Percentiles rank a stretch among this genome's conserved stretches.
Evolutionary conservation across 2,113 vertebrate species (phyloP).

Genomic region (Eupsittula cactorum): DNA sequence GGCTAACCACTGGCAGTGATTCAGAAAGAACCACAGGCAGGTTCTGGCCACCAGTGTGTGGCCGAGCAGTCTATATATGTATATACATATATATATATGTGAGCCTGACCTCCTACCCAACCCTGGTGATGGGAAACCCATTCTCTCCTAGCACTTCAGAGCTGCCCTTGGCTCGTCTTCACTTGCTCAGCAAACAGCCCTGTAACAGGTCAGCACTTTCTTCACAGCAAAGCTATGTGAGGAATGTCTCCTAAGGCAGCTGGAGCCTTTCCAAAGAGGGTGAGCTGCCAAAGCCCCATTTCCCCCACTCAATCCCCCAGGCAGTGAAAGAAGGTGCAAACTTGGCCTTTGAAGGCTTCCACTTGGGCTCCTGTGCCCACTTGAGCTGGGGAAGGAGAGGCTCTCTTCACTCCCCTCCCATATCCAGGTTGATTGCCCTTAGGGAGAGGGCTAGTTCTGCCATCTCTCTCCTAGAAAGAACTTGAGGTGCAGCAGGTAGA

Average conservation of each 20-base stretch:
- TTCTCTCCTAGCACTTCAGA: neutral
- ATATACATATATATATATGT: neutral
- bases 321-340: conserved; percentile 20
- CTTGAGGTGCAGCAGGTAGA: neutral
- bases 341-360: neutral
- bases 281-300: neutral
- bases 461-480: neutral
- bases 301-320: neutral
- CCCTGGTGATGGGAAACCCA: neutral
- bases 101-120: neutral
- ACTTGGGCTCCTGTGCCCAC: neutral
- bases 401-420: neutral
- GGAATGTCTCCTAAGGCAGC: conserved; percentile 59
- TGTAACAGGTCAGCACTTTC: conserved; percentile 60
- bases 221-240: conserved; percentile 46
- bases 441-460: neutral
- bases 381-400: neutral
- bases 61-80: neutral
- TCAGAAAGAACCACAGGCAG: neutral
- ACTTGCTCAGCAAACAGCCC: conserved; percentile 54
- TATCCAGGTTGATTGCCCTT: neutral
- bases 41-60: neutral
- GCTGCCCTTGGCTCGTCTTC: conserved; percentile 35
- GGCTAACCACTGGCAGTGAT: neutral
- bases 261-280: conserved; percentile 34